Base-by-base conservation (phyloP, 2,113 vertebrate species). In the Prunella fulvescens region DNA sequence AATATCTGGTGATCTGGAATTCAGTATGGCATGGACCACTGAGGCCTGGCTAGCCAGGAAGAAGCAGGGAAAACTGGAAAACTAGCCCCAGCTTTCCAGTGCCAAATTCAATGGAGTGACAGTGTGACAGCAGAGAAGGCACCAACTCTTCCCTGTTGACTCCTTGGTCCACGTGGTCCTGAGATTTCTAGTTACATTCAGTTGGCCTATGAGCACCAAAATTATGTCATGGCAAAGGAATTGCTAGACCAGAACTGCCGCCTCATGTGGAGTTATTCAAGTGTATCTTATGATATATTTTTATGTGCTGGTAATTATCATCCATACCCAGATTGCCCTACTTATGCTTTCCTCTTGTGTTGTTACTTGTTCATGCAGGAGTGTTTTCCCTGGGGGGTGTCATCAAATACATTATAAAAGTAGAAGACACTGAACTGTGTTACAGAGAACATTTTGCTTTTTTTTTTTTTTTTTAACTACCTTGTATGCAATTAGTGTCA, bases 321-420 rank as follows among this genome's bases (percentile, higher is more conserved):
- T 37, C 74, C 23, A 45, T 85, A 71, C 69, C 58, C 70, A 89
- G 83, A 92, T 81, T 94, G 51, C 53, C 80, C 92, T 93, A 90
- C 86, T 92, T 90, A 90, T 2, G 17, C 89, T 93, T 79, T 91
- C 81, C 54, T 91, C 86, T 89, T 84, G 65, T 8, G 50, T 71
- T 0, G 1, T 89, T 91, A 90, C 94, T 92, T 96, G 89, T 82
- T 73, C 84, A 8, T 61, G 73, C 54, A 76, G 87, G 93, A 95
- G 12, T 62, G 54, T 87, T 91, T 94, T 95, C 58, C 90, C 71
- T 0, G 1, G 42, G 37, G 87, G 66, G 25, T 76, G 93, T 76
- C 83, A 90, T 93, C 91, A 95, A 88, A 70, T 79, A 33, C 22
- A 5, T 84, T 71, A 64, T 67, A 92, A 86, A 92, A 94, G 84